Percentiles rank a stretch among this genome's conserved stretches.
phyloP scores from a whole-genome alignment of 2,888 invertebrate species.

The Cremastinae sp. region DNA sequence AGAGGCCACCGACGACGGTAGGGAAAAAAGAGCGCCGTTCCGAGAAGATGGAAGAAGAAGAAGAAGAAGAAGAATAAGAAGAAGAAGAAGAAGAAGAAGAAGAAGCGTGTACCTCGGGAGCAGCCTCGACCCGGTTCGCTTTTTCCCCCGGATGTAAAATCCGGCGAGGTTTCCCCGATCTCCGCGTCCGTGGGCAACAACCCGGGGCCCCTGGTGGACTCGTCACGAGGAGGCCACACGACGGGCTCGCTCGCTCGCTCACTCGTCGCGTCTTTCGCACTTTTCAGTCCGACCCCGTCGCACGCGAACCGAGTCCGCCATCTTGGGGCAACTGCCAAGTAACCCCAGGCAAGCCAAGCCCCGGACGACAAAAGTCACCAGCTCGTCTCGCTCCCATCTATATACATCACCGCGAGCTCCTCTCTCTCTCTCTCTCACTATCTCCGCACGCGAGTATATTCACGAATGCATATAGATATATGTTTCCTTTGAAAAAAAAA shows the following conservation, averaged over 20 bases:
- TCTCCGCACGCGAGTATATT: too few relatives aligned
- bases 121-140: slow-evolving; percentile 40
- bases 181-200: too few relatives aligned
- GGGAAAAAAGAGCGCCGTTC: slow-evolving; percentile 1
- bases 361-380: slow-evolving; percentile 67
- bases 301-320: slow-evolving; percentile 79
- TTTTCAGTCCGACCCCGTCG: slow-evolving; percentile 76
- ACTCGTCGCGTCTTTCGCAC: slow-evolving; percentile 74
- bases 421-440: too few relatives aligned
- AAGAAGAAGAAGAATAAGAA: too few relatives aligned
- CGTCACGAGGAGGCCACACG: not conserved
- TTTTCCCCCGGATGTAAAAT: too few relatives aligned
- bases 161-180: too few relatives aligned
- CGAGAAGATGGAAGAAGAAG: not conserved
- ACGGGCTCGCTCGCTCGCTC: slow-evolving; percentile 59
- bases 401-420: slow-evolving; percentile 16
- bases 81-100: too few relatives aligned
- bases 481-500: too few relatives aligned
- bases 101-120: slow-evolving; percentile 28
- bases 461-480: too few relatives aligned
- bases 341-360: slow-evolving; percentile 69
- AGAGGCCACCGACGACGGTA: too few relatives aligned
- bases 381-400: slow-evolving; percentile 30
- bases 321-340: slow-evolving; percentile 79
- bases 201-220: too few relatives aligned